Conservation (phyloP, 2,797 vertebrate species). For the Coreius guichenoti region DNA sequence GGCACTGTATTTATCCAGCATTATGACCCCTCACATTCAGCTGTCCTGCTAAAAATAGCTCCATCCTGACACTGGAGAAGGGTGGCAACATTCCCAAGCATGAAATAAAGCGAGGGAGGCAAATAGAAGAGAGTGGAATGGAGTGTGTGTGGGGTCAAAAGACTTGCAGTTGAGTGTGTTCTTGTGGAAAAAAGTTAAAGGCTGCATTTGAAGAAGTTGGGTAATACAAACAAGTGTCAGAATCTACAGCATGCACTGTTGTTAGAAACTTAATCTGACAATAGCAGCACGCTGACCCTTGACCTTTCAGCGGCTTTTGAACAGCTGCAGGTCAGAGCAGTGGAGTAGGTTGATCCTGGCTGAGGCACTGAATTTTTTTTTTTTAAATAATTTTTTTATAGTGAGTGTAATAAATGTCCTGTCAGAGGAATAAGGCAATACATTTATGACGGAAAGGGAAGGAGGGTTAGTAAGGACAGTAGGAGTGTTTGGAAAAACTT, state of each 20-base stretch:
- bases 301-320: conserved; percentile 69
- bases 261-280: conserved; percentile 71
- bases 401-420: background rate
- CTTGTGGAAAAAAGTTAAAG: background rate
- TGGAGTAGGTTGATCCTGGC: conserved; percentile 50
- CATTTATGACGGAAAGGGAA: background rate
- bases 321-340: conserved; percentile 52
- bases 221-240: background rate
- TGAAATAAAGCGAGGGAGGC: conserved; percentile 24
- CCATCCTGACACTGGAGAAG: conserved; percentile 77
- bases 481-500: background rate
- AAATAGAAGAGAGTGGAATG: background rate
- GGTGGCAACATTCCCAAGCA: conserved; percentile 72
- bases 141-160: background rate
- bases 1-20: conserved; percentile 80
- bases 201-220: background rate
- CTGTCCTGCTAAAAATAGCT: conserved; percentile 77
- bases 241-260: conserved; percentile 58
- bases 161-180: background rate
- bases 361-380: background rate
- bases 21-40: conserved; percentile 85
- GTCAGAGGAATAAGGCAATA: background rate
- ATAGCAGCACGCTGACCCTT: conserved; percentile 53
- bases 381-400: background rate
- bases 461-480: background rate